A percentile compares a stretch with the other conserved stretches of the same genome.
phyloP scores from a whole-genome alignment of 1,140 invertebrate species.

The Apolygus lucorum region DNA sequence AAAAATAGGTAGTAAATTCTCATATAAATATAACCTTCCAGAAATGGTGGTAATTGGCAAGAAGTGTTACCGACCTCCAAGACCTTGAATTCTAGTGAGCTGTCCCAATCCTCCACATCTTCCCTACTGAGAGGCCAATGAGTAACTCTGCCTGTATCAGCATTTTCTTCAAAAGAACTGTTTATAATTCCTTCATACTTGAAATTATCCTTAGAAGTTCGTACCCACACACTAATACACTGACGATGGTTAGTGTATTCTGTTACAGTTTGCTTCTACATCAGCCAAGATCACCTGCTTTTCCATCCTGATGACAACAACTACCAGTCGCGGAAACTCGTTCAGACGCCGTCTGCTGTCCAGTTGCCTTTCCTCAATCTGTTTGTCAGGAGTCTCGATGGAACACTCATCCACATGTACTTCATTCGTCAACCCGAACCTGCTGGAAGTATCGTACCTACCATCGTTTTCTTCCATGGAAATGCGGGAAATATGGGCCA shows the following conservation, averaged over 20 bases:
- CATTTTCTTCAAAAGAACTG: not conserved
- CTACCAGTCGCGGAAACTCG: constrained; percentile 72
- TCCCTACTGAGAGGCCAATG: not conserved
- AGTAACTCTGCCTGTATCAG: not conserved
- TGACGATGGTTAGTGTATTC: constrained; percentile 24
- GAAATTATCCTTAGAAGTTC: constrained; percentile 1
- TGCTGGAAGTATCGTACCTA: constrained; percentile 52
- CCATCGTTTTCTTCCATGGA: constrained; percentile 85
- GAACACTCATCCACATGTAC: constrained; percentile 72
- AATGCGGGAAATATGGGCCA: constrained; percentile 96
- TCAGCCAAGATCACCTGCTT: constrained; percentile 72
- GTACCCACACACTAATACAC: constrained; percentile 17
- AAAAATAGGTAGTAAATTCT: no score
- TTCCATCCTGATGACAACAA: constrained; percentile 79
- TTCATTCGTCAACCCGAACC: constrained; percentile 70
- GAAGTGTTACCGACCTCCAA: no score
- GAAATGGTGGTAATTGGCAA: no score
- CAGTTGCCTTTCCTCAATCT: constrained; percentile 79
- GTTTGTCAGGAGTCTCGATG: constrained; percentile 66
- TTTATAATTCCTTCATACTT: constrained; percentile 19
- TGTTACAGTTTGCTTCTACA: constrained; percentile 66
- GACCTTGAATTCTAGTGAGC: not conserved
- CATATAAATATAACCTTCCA: no score
- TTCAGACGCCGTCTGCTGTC: constrained; percentile 72
- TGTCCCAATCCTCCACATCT: not conserved